phyloP scores from a whole-genome alignment of 2,888 invertebrate species.

The Spilarctia lutea region DNA sequence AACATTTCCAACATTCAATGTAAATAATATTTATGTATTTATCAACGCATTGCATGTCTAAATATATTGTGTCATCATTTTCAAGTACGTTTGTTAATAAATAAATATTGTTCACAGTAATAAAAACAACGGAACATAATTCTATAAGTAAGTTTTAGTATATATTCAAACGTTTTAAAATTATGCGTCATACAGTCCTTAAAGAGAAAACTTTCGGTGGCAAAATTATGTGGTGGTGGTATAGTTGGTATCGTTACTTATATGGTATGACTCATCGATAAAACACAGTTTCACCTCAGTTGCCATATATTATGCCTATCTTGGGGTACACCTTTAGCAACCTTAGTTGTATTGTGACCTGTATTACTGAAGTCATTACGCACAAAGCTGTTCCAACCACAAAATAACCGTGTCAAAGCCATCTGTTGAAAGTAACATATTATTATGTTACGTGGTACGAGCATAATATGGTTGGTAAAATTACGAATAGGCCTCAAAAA shows the following conservation, averaged over 20 bases:
- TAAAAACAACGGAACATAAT: background rate
- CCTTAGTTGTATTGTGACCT: background rate
- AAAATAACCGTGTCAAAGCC: background rate
- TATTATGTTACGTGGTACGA: background rate
- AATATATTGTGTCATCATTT: background rate
- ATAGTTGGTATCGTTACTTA: constrained; percentile 9
- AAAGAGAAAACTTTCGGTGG: constrained; percentile 9
- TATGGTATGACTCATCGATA: constrained; percentile 5
- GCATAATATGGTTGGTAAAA: background rate
- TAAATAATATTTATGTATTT: no score
- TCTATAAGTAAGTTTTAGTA: background rate
- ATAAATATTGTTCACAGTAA: background rate
- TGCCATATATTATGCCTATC: background rate
- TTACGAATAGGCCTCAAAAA: background rate
- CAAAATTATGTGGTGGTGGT: constrained; percentile 13
- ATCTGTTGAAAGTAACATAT: background rate
- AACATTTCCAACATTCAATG: no score
- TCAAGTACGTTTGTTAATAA: background rate
- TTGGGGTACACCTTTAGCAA: background rate
- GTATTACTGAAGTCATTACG: background rate
- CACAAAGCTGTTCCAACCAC: constrained; percentile 4
- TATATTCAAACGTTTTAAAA: background rate
- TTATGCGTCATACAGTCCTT: background rate
- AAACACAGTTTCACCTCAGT: constrained; percentile 3
- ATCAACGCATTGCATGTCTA: background rate